Base-by-base conservation (phyloP, 2,888 invertebrate species). In the Trissolcus japonicus region DNA sequence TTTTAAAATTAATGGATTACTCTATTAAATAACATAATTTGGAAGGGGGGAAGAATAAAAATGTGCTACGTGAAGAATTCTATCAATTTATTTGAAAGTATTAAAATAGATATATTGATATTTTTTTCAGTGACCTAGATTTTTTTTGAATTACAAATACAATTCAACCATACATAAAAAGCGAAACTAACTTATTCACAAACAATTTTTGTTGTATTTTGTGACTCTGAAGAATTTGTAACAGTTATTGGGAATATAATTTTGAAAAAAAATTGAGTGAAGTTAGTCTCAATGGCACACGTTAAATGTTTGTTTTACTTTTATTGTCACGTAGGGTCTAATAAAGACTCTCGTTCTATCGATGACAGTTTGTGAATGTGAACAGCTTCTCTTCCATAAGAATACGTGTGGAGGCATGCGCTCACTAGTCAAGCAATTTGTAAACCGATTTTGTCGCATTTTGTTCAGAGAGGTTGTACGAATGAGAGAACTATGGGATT, bases 391-490 rank as follows among this genome's bases (percentile, higher is more conserved):
- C 77, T 80, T 80, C 80, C 76, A 75, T 77, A 79, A 60, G 71
- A 72, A 77, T 68, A 67, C 72, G 55, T 77, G 76, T 77, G 62
- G 63, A 85, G 84, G 85, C 85, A 83, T 85, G 85, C 85, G 86
- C 87, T 87, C 86, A 88, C 88, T 88, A 88, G 88, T 88, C 88
- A 88, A 88, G 86, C 85, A 85, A 87, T 87, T 85, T 86, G 83
- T 78, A 78, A 74, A 86, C 83, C 85, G 83, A 86, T 86, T 87
- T 83, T 84, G 80, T 82, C 81, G 80, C 81, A 82, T 80, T 72
- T 75, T 82, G 61, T 81, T 79, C 74, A 82, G 83, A 82, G 80
- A 81, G 78, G 76, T 82, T 60, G 81, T 71, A 74, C 79, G 75
- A 81, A 71, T 80, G 79, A 50, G 53, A 69, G 41, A 62, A 56